Evolutionary conservation across 2,797 vertebrate genomes (phyloP), one percentile per base, ranked within the genome.

Genomic region (Sebastes dallii): DNA sequence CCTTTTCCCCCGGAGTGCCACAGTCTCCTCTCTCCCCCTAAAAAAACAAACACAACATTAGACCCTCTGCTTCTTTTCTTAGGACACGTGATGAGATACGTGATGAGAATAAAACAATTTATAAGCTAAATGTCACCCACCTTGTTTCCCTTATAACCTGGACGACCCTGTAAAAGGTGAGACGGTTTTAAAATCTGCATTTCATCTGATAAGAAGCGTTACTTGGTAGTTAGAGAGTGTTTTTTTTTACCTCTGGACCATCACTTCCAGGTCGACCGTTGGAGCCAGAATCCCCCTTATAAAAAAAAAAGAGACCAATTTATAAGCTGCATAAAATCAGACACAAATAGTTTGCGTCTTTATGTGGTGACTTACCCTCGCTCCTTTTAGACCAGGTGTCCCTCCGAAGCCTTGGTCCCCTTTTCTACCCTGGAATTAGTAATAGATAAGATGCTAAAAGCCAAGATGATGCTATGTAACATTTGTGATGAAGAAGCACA

Each of bases 11-110:
- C 11, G 96, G 96, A 72, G 95, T 83, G 9, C 97, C 97, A 83
- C 97, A 98, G 81, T 97, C 95, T 91, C 97, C 97, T 88, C 89
- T 91, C 76, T 95, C 96, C 42, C 97, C 97, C 97, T 98, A 74
- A 68, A 93, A 91, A 77, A 86, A 13, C 84, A 73, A 80, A 89
- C 75, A 67, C 76, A 81, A 55, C 70, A 54, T 83, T 34, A 85
- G 2, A 59, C 4, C 6, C 11, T 14, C 2, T 1, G 8, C 22
- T 71, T 4, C 7, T 29, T 50, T 36, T 54, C 13, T 36, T 3
- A n/a, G 9, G 2, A 22, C 34, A 10, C 14, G 16, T 8, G 24
- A 18, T 1, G 11, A 42, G 11, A 42, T 22, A 59, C 4, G 14
- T 39, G 6, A 52, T 14, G 10, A n/a, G 18, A 79, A 67, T 11